These are phyloP conservation scores for Brachypteracias leptosomus DNA, from an alignment of 2,113 vertebrate species.

Conservation along the genomic window DNA sequence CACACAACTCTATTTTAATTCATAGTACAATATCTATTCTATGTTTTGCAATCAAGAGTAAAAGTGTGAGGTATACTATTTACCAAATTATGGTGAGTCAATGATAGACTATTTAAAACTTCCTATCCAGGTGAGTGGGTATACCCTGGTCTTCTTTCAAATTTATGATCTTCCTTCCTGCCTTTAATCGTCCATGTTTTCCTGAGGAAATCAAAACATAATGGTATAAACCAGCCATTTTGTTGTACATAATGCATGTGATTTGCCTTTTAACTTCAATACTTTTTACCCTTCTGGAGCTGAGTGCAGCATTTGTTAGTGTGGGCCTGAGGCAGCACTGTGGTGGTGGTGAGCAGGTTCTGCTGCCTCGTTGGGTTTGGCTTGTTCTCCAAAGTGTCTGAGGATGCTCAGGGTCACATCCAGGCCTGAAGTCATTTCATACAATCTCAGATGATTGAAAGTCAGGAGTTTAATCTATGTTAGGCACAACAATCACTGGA, in stretches of 20 bases:
- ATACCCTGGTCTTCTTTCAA: not conserved
- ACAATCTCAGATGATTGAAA: not conserved
- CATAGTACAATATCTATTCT: not conserved
- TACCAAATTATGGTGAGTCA: not conserved
- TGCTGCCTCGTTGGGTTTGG: not conserved
- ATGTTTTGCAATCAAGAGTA: not conserved
- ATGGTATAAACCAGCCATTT: not conserved
- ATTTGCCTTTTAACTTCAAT: not conserved
- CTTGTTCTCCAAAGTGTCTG: not conserved
- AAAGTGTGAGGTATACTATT: not conserved
- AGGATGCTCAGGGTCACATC: not conserved
- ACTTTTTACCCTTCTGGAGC: not conserved
- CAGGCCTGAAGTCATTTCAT: not conserved
- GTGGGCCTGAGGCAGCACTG: not conserved
- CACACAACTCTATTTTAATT: not conserved
- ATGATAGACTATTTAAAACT: not conserved
- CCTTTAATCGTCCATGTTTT: slow-evolving; percentile 7
- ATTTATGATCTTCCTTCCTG: slow-evolving; percentile 53
- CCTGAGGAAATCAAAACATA: slow-evolving; percentile 52
- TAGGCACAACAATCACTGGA: not conserved
- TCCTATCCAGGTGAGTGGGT: slow-evolving; percentile 24
- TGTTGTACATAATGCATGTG: not conserved
- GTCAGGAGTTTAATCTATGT: not conserved
- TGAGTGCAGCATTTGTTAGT: not conserved
- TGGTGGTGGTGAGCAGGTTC: not conserved